Conservation (phyloP, 2,888 invertebrate species). For the Spilosoma lubricipeda region DNA sequence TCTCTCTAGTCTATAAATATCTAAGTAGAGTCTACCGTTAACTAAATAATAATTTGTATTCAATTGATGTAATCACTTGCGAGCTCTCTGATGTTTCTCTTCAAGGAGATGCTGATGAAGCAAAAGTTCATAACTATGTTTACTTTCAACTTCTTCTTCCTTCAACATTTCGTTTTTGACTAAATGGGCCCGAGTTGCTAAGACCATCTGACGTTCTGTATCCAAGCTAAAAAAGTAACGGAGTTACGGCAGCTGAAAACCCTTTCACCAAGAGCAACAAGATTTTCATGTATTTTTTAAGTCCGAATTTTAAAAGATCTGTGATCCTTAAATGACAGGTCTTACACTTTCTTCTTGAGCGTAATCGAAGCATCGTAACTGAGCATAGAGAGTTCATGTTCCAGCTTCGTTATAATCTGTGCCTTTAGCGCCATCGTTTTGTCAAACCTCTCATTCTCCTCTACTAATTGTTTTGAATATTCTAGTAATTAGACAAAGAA, state of each 20-base stretch:
- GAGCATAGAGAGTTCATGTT: conserved; percentile 56
- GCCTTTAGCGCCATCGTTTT: conserved; percentile 63
- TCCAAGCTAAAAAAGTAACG: conserved; percentile 67
- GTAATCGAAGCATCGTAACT: conserved; percentile 54
- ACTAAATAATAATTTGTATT: neutral
- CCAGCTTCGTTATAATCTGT: conserved; percentile 63
- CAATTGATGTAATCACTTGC: conserved; percentile 62
- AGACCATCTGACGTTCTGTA: conserved; percentile 84
- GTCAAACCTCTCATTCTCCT: conserved; percentile 67
- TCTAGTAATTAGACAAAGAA: conserved; percentile 49
- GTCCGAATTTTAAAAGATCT: neutral
- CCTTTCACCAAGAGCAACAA: no score
- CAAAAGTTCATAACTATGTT: conserved; percentile 75
- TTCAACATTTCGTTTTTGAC: conserved; percentile 78
- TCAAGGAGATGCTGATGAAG: conserved; percentile 77
- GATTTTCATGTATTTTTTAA: neutral
- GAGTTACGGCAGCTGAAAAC: neutral
- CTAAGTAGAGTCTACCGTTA: neutral
- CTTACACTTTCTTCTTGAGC: conserved; percentile 74
- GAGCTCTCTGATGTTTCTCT: conserved; percentile 84
- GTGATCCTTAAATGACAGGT: neutral
- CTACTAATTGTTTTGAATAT: conserved; percentile 56
- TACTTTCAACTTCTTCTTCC: conserved; percentile 77
- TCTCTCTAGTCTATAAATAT: neutral
- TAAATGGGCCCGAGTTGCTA: conserved; percentile 78